Evolutionary conservation across 2,797 vertebrate genomes (phyloP), one percentile per base, ranked within the genome.

Genomic region (Myotis myotis): DNA sequence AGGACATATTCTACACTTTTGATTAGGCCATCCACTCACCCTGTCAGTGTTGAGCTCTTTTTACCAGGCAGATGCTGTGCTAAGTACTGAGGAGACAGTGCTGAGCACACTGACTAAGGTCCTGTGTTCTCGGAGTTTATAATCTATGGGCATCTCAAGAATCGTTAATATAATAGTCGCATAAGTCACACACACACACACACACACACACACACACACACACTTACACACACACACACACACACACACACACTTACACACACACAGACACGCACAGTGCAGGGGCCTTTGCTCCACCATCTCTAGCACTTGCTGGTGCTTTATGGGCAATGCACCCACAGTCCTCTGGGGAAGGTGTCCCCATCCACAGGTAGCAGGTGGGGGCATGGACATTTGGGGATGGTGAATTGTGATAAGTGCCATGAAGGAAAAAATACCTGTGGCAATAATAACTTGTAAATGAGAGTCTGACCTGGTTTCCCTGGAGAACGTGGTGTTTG

Each of bases 261-360:
- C 36, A 25, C 36, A 16, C 30, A 81, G 36, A 53, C 51, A 19
- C 19, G 0, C 0, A 38, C 62, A 81, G 20, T 82, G 41, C 47
- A 16, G 41, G 25, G 19, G n/a, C 13, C n/a, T 44, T 15, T 12
- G 22, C 10, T 60, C 36, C 28, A 15, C 28, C 2, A 1, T 41
- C 51, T 76, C n/a, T 33, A 49, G 36, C 22, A 30, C 90, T 22
- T 57, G 16, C 8, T 25, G 17, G 44, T n/a, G 57, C 17, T 53
- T 44, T 44, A 55, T 1, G 23, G 41, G 13, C 8, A n/a, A 1
- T 5, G 17, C 1, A 36, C 19, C 15, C 30, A 22, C 2, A 3
- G 2, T 76, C 28, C 62, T 51, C 25, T 20, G 3, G 23, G 36
- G 15, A 15, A 74, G 20, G 12, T 23, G 5, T 28, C 8, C 16